phyloP scores from a whole-genome alignment of 2,797 vertebrate species.

The Eulemur rubriventer region DNA sequence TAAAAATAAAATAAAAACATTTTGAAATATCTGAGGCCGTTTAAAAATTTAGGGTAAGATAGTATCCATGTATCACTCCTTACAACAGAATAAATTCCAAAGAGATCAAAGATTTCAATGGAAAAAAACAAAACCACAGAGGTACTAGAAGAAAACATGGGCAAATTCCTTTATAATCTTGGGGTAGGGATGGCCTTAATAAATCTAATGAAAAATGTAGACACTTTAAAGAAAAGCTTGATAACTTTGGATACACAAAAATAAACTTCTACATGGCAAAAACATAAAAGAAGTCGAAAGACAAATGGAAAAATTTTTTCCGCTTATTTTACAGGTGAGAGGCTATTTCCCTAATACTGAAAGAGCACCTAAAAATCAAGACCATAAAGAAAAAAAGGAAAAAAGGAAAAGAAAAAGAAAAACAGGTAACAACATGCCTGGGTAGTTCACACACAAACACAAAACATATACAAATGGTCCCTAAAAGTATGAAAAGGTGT shows the following conservation, averaged over 20 bases:
- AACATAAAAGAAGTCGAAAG: not conserved
- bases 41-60: conserved; percentile 19
- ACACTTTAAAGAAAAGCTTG: not conserved
- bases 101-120: not conserved
- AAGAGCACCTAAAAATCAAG: not conserved
- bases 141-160: not conserved
- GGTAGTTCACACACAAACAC: not conserved
- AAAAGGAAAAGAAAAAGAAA: not conserved
- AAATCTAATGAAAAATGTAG: not conserved
- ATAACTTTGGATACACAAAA: not conserved
- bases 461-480: not conserved
- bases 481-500: not conserved
- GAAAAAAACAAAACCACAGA: not conserved
- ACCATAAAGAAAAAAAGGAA: not conserved
- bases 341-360: not conserved
- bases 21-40: not conserved
- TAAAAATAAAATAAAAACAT: not conserved
- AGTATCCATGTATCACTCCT: not conserved
- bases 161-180: not conserved
- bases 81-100: not conserved
- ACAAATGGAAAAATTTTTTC: not conserved
- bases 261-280: not conserved
- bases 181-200: not conserved
- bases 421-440: too few species aligned
- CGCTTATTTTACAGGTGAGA: not conserved